Base-by-base conservation (phyloP, 2,113 vertebrate genomes). In the Alethe castanea region DNA sequence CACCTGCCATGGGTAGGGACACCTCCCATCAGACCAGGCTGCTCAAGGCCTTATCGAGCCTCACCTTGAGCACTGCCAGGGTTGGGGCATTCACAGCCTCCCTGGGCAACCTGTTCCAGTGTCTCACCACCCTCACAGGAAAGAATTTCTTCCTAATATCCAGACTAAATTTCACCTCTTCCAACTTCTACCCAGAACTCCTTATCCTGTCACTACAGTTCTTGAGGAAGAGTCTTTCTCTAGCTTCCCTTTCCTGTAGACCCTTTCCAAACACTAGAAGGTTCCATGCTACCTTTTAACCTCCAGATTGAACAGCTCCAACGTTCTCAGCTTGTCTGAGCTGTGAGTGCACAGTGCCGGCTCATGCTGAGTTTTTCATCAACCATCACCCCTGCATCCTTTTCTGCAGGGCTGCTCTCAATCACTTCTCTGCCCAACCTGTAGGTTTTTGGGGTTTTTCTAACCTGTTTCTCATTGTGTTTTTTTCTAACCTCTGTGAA, bases 261-360 rank as follows among this genome's bases (percentile, higher is more conserved):
- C 23, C 4, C 7, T 6, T 44, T 74, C 26, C 33, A 74, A 61
- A 22, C 24, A 35, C 45, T 74, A 28, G n/a, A 53, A 53, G 29
- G 17, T 45, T 74, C 19, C 19, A 20, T 28, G 7, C 28, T 52
- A 36, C 44, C 23, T 53, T 40, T 28, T 73, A 19, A 3, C 35
- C 5, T 45, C 53, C 19, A 38, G 16, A 19, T 33, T 38, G 33
- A 73, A 38, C 8, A 81, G 23, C 38, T 28, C 10, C 23, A 59
- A 17, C 7, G 29, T n/a, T 11, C 13, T 38, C 28, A 52, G 19
- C 28, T 13, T n/a, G 16, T 81, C 38, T 72, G 50, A 36, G 59
- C 33, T 28, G 22, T 26, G 31, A 44, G 15, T 23, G 8, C 31
- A 33, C 6, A 33, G 18, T 65, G 36, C 14, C 0, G 1, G 31